Evolutionary conservation across 2,888 invertebrate genomes (phyloP).

Genomic region (Ditula angustiorana): DNA sequence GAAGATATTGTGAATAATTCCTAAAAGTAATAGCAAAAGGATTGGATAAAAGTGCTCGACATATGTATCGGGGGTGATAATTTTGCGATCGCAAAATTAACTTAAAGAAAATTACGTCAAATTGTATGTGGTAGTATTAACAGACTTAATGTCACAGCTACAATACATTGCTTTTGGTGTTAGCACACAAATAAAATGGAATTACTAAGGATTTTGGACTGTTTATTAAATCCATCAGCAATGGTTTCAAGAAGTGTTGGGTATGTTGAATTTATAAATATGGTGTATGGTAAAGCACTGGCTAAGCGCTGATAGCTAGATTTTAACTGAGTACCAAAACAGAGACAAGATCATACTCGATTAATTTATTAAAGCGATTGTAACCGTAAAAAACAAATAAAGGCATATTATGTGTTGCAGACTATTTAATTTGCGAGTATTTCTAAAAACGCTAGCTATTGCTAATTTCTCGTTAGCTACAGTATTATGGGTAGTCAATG

Average conservation of each 20-base stretch:
- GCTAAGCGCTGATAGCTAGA: background rate
- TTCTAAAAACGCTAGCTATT: too few relatives aligned
- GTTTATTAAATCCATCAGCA: conserved; percentile 29
- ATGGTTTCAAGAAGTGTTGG: conserved; percentile 50
- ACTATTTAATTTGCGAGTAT: background rate
- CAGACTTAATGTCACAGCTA: background rate
- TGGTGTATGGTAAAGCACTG: conserved; percentile 55
- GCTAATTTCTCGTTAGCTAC: too few relatives aligned
- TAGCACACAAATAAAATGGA: conserved; percentile 65
- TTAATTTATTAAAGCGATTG: too few relatives aligned
- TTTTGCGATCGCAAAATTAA: too few relatives aligned
- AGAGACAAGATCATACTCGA: too few relatives aligned
- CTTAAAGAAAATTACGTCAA: too few relatives aligned
- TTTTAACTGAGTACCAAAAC: background rate
- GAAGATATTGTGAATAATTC: background rate
- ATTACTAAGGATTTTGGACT: conserved; percentile 67
- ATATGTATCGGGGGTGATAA: too few relatives aligned
- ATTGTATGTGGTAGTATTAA: background rate
- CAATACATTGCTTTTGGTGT: conserved; percentile 1
- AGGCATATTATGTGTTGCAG: background rate
- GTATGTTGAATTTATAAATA: conserved; percentile 47
- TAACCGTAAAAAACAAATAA: too few relatives aligned
- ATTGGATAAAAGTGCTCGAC: too few relatives aligned
- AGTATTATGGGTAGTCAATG: too few relatives aligned
- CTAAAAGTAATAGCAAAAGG: too few relatives aligned